These are phyloP conservation scores for Trilocha varians DNA, from an alignment of 2,888 invertebrate genomes.

Conservation along the genomic window DNA sequence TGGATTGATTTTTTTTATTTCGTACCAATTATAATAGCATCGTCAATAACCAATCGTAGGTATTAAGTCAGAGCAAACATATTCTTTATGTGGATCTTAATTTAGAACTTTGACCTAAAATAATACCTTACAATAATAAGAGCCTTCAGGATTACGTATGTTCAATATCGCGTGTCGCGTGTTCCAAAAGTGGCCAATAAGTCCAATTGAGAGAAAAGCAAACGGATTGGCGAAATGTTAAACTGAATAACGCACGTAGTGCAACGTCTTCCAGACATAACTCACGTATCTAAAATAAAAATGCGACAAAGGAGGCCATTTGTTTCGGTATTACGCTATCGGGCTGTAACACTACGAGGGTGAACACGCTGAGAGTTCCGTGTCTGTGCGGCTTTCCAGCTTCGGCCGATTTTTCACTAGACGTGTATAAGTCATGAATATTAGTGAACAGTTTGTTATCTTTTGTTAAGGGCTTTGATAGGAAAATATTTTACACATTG, in stretches of 20 bases:
- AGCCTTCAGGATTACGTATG: too few relatives aligned
- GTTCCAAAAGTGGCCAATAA: too few relatives aligned
- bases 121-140: too few relatives aligned
- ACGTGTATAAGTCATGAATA: slow-evolving; percentile 9
- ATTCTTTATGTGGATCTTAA: too few relatives aligned
- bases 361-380: slow-evolving; percentile 14
- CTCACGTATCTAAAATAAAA: slow-evolving; percentile 53
- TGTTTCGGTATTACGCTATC: slow-evolving; percentile 65
- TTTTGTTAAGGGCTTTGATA: too few relatives aligned
- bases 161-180: too few relatives aligned
- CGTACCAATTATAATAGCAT: too few relatives aligned
- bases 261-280: slow-evolving; percentile 41
- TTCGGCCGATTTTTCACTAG: slow-evolving; percentile 41
- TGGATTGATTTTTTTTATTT: too few relatives aligned
- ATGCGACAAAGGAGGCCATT: slow-evolving; percentile 53
- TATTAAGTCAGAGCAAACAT: too few relatives aligned
- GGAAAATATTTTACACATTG: too few relatives aligned
- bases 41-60: too few relatives aligned
- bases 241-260: slow-evolving; percentile 38
- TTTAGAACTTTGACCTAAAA: too few relatives aligned
- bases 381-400: slow-evolving; percentile 25
- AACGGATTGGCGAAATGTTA: slow-evolving; percentile 20
- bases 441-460: background rate
- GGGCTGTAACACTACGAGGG: slow-evolving; percentile 32
- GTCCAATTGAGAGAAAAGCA: slow-evolving; percentile 20